phyloP scores from a whole-genome alignment of 2,797 vertebrate species.

The Hybognathus amarus region DNA sequence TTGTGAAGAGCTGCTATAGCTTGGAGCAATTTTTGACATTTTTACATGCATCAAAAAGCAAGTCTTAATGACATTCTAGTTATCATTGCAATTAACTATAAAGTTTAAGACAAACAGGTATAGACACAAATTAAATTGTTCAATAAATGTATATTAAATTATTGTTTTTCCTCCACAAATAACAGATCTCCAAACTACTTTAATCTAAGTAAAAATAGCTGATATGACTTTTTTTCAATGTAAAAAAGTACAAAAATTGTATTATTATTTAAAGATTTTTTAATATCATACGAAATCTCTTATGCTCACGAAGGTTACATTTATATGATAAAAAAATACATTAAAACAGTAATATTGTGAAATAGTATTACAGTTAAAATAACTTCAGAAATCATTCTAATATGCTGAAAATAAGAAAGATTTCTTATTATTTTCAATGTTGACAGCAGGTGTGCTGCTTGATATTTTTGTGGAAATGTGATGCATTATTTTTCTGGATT shows the following conservation, averaged over 20 bases:
- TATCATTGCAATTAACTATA: not conserved
- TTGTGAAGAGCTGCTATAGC: not conserved
- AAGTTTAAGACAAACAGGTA: not conserved
- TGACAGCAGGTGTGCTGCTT: not conserved
- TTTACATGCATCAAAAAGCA: conserved; percentile 16
- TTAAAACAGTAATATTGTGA: not conserved
- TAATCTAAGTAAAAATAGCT: too few species aligned
- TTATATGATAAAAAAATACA: not conserved
- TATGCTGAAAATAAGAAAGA: not conserved
- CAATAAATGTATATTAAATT: not conserved
- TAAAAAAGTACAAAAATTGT: not conserved
- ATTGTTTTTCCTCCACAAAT: not conserved
- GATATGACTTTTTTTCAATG: not conserved
- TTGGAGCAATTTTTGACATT: conserved; percentile 22
- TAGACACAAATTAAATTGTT: not conserved
- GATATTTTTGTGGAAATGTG: not conserved
- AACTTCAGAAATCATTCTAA: not conserved
- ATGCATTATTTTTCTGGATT: not conserved
- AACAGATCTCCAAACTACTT: not conserved
- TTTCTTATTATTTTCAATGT: not conserved
- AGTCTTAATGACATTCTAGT: conserved; percentile 10
- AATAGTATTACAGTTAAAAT: not conserved
- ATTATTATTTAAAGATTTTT: not conserved
- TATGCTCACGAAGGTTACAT: not conserved
- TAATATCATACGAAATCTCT: not conserved